Evolutionary conservation across 1,140 invertebrate genomes (phyloP).

Genomic region (Ptiloglossa arizonensis): DNA sequence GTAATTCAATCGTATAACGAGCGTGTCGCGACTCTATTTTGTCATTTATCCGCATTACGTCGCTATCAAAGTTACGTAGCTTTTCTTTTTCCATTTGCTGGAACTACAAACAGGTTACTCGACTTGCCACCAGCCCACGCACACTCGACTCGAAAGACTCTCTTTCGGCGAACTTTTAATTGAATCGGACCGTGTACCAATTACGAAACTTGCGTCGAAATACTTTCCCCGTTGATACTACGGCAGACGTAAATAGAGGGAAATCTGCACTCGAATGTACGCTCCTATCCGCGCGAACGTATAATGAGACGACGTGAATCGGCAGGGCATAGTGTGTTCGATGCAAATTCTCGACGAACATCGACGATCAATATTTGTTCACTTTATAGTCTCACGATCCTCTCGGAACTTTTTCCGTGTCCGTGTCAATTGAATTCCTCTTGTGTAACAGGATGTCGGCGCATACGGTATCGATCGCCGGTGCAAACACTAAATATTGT

Average conservation of each 20-base stretch:
- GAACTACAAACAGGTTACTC: neutral
- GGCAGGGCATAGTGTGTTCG: neutral
- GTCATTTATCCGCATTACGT: neutral
- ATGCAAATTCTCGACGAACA: conserved; percentile 51
- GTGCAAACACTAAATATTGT: conserved; percentile 32
- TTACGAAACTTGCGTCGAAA: neutral
- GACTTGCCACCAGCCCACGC: neutral
- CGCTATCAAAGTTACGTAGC: too few relatives aligned
- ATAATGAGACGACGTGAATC: conserved; percentile 9
- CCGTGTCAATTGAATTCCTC: conserved; percentile 44
- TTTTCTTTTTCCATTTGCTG: neutral
- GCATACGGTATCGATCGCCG: neutral
- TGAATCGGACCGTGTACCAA: neutral
- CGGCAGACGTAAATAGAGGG: neutral
- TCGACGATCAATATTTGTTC: conserved; percentile 57
- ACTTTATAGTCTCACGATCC: conserved; percentile 19
- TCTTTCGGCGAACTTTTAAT: conserved; percentile 17
- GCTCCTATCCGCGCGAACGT: neutral
- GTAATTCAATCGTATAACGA: too few relatives aligned
- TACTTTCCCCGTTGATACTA: neutral
- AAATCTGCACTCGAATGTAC: neutral
- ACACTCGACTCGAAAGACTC: neutral
- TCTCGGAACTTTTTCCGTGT: neutral
- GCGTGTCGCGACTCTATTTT: neutral
- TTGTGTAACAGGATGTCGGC: conserved; percentile 37